A percentile compares a stretch with the other conserved stretches of the same genome.
phyloP scores from a whole-genome alignment of 2,888 invertebrate species.

The Hydraecia micacea region DNA sequence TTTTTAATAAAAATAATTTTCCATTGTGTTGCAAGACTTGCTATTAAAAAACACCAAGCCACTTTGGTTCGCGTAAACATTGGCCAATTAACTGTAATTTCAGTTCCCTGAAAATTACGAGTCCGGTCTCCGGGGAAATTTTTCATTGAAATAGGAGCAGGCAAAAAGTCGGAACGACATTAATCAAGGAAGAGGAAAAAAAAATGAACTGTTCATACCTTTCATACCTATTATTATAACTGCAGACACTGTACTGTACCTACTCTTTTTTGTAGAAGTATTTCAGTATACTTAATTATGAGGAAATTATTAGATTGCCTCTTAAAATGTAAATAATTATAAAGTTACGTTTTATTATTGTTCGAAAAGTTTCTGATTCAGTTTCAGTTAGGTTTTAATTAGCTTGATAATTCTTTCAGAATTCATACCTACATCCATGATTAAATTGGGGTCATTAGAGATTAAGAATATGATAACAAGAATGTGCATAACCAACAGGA shows the following conservation, averaged over 20 bases:
- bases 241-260: slow-evolving; percentile 12
- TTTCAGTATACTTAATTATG: background rate
- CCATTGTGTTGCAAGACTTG: slow-evolving; percentile 25
- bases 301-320: background rate
- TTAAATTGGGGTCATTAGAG: background rate
- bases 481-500: background rate
- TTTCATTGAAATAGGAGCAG: slow-evolving; percentile 84
- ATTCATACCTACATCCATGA: background rate
- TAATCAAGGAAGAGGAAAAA: slow-evolving; percentile 79
- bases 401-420: background rate
- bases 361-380: background rate
- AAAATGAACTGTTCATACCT: slow-evolving; percentile 61
- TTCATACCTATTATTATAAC: slow-evolving; percentile 16
- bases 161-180: slow-evolving; percentile 79
- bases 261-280: background rate
- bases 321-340: background rate
- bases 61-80: slow-evolving; percentile 69
- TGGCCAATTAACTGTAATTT: slow-evolving; percentile 78
- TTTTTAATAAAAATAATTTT: slow-evolving; percentile 43
- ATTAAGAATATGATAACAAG: background rate
- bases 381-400: background rate
- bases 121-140: slow-evolving; percentile 83
- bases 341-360: background rate
- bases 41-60: slow-evolving; percentile 57
- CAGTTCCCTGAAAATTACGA: slow-evolving; percentile 77